Evolutionary conservation across 1,140 invertebrate genomes (phyloP).

Genomic region (Leptestheria dahalacensis): DNA sequence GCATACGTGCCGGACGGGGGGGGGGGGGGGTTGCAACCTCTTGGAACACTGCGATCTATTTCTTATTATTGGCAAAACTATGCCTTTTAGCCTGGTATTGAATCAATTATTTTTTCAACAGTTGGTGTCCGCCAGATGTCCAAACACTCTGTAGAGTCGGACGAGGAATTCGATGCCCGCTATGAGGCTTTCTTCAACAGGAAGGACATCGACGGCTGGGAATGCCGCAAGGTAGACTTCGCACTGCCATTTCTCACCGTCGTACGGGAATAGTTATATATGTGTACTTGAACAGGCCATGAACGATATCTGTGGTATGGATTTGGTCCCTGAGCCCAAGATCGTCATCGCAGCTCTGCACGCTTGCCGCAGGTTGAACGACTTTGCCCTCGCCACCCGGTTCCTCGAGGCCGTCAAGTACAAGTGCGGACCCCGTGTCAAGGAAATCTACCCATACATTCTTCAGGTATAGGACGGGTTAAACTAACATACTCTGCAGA

Average conservation of each 20-base stretch:
- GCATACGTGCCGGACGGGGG: not conserved
- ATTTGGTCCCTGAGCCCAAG: constrained; percentile 87
- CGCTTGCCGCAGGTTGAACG: constrained; percentile 85
- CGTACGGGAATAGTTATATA: constrained; percentile 8
- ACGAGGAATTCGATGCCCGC: constrained; percentile 55
- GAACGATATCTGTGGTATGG: constrained; percentile 56
- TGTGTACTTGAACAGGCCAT: constrained; percentile 36
- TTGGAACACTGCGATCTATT: too few species aligned
- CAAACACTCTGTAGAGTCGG: constrained; percentile 25
- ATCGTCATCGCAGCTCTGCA: constrained; percentile 81
- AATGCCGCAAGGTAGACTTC: constrained; percentile 55
- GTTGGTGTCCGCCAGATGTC: constrained; percentile 13
- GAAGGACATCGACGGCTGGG: constrained; percentile 89
- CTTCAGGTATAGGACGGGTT: constrained; percentile 31
- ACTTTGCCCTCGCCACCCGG: constrained; percentile 78
- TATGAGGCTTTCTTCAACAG: constrained; percentile 77
- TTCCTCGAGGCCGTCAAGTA: constrained; percentile 82
- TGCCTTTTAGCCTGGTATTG: not conserved
- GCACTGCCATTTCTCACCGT: not conserved
- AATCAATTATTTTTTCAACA: not conserved
- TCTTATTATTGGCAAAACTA: not conserved
- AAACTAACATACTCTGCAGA: too few species aligned
- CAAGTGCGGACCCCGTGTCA: constrained; percentile 66
- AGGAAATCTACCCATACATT: constrained; percentile 80
- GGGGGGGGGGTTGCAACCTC: not conserved